A percentile compares a stretch with the other conserved stretches of the same genome.
Evolutionary conservation across 2,113 vertebrate species (phyloP).

Genomic region (Hemibagrus wyckioides): DNA sequence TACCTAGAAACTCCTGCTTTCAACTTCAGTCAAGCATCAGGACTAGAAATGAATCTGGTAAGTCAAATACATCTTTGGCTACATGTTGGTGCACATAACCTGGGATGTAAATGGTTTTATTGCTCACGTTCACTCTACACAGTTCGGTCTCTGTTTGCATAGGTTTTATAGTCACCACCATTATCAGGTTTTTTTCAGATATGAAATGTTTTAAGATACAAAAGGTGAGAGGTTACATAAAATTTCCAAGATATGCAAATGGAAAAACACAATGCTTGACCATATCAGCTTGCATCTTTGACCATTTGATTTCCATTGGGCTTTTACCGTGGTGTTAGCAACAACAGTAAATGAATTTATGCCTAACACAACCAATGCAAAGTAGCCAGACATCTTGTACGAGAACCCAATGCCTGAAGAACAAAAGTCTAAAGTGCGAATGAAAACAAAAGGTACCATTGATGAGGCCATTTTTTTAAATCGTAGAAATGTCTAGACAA

Average conservation of each 20-base stretch:
- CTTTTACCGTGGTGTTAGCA: not conserved
- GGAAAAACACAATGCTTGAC: not conserved
- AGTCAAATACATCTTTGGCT: constrained; percentile 49
- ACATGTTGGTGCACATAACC: constrained; percentile 42
- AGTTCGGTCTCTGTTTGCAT: constrained; percentile 43
- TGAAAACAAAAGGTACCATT: constrained; percentile 26
- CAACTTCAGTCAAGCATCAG: not conserved
- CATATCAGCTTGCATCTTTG: not conserved
- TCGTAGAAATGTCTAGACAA: constrained; percentile 50
- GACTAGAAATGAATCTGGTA: constrained; percentile 17
- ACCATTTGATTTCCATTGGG: not conserved
- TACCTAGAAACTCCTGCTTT: not conserved
- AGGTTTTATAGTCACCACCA: constrained; percentile 18
- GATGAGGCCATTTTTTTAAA: constrained; percentile 49
- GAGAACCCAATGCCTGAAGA: constrained; percentile 8
- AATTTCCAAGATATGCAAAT: not conserved
- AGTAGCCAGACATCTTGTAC: constrained; percentile 40
- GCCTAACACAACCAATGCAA: constrained; percentile 5
- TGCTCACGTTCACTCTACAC: not conserved
- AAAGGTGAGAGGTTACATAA: not conserved
- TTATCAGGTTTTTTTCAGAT: not conserved
- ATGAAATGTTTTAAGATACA: constrained; percentile 39
- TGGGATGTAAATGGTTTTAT: constrained; percentile 27
- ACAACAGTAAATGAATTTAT: not conserved
- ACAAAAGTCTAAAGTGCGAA: constrained; percentile 54